Base-by-base conservation (phyloP, 2,888 invertebrate species). In the Slavum lentiscoides region DNA sequence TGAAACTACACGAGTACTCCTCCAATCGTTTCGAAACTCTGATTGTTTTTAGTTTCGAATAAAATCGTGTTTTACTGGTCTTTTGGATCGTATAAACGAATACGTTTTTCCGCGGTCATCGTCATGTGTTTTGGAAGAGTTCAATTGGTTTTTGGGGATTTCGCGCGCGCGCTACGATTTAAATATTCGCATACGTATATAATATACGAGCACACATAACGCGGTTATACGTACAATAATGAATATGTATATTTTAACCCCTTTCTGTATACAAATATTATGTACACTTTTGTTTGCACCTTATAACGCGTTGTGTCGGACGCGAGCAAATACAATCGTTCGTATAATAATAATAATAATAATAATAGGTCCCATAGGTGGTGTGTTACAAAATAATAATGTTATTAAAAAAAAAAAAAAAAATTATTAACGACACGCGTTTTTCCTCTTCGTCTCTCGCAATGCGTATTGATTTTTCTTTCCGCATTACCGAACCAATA, bases 401-500 rank as follows among this genome's bases (percentile, higher is more conserved):
- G 58, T 53, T 3, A 23, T 39, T 67, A 58, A 59, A 58, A 23
- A 43, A 13, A 43, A 59, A n/a, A n/a, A n/a, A n/a, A n/a, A n/a
- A n/a, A n/a, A 49, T 76, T 59, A 68, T 59, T 68, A 68, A 76
- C n/a, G n/a, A 59, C 43, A 43, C 23, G 23, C 4, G 58, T 39
- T 74, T 67, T 30, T 55, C 43, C 21, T 66, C 66, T 23, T 72
- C 9, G 1, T 30, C 0, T 43, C 15, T 37, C 1, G 23, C 23
- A 15, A 58, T 66, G 23, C n/a, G 59, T 68, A 76, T 68, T 76
- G 59, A 76, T 76, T 68, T 76, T 75, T 43, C 21, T 75, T 74
- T 59, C 30, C 30, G 30, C 1, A 23, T 66, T 43, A 23, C 59
- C 11, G 67, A 43, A 75, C 67, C 59, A 59, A 49, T 15, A 49